Evolutionary conservation across 1,140 invertebrate genomes (phyloP).

Genomic region (Leptopilina clavipes): DNA sequence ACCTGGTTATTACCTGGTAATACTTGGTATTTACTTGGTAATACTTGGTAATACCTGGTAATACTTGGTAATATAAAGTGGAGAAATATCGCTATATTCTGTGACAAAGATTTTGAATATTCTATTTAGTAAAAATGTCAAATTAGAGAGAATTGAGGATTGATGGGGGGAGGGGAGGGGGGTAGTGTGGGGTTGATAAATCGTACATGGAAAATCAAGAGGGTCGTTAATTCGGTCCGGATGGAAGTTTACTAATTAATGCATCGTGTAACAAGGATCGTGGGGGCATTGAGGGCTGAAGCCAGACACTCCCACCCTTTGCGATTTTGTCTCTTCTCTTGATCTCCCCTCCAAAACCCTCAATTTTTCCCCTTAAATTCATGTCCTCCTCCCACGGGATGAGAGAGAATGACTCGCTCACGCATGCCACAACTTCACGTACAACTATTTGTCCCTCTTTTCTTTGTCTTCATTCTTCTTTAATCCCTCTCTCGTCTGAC

Average conservation of each 20-base stretch:
- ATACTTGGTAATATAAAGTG: too few species aligned
- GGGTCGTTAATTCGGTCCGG: constrained; percentile 21
- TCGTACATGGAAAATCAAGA: constrained; percentile 8
- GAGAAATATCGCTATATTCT: too few species aligned
- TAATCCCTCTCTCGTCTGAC: constrained; percentile 27
- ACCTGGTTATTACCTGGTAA: too few species aligned
- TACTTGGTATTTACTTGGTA: too few species aligned
- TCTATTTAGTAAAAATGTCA: not conserved
- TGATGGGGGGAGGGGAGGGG: too few species aligned
- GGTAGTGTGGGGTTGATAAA: not conserved
- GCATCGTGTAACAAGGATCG: constrained; percentile 22
- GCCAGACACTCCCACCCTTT: constrained; percentile 29
- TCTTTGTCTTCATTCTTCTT: constrained; percentile 29
- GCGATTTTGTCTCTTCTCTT: constrained; percentile 20
- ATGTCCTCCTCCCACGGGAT: constrained; percentile 4
- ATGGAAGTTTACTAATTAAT: constrained; percentile 14
- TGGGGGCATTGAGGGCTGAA: constrained; percentile 18
- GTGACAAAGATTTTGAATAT: too few species aligned
- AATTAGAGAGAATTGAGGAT: not conserved
- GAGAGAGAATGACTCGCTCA: not conserved
- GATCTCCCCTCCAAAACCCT: not conserved
- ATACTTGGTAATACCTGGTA: too few species aligned
- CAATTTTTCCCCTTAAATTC: constrained; percentile 24
- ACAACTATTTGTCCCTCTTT: constrained; percentile 30
- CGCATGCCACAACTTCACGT: constrained; percentile 36